A percentile compares a stretch with the other conserved stretches of the same genome.
These are phyloP conservation scores for Metridium senile DNA, from an alignment of 92 coral and sea anemone species.

Conservation along the genomic window DNA sequence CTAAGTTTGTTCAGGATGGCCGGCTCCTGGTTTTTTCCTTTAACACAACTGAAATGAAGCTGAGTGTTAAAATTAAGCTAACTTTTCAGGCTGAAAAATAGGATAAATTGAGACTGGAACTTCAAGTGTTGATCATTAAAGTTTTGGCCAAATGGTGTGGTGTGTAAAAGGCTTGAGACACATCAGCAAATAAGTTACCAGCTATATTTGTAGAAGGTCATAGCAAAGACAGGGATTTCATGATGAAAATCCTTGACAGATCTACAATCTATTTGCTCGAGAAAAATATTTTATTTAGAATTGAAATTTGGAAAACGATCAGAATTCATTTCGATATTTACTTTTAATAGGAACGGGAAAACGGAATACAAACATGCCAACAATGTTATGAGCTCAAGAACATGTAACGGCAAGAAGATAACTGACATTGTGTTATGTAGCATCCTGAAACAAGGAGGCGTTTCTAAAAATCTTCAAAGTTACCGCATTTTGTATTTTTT, in stretches of 20 bases:
- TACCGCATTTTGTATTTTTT: neutral
- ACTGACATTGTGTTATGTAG: slow-evolving; percentile 2
- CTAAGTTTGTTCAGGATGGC: too few species aligned
- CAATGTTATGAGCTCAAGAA: slow-evolving; percentile 28
- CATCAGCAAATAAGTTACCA: slow-evolving; percentile 17
- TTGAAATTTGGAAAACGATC: slow-evolving; percentile 40
- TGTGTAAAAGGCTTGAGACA: neutral
- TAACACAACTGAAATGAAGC: too few species aligned
- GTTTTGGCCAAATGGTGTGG: neutral
- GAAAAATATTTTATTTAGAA: slow-evolving; percentile 30
- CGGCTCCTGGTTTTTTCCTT: too few species aligned
- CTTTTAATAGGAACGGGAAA: slow-evolving; percentile 42
- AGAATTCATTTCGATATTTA: slow-evolving; percentile 30
- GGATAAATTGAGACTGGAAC: neutral
- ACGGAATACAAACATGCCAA: slow-evolving; percentile 37
- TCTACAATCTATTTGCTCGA: slow-evolving; percentile 19
- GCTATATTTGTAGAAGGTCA: slow-evolving; percentile 2
- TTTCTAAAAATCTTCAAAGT: neutral
- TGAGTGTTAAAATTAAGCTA: too few species aligned
- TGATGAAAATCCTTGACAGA: slow-evolving; percentile 17
- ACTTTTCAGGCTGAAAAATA: neutral
- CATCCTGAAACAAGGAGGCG: neutral
- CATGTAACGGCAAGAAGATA: slow-evolving; percentile 13
- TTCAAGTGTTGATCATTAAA: neutral
- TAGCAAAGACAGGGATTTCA: neutral